A percentile compares a stretch with the other conserved stretches of the same genome.
Conservation (phyloP, 2,113 vertebrate genomes). For the pig (Sus scrofa) region T2T-Sscrofa CM000818.6:103775501-103776000, state of each 20-base stretch:
- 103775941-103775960: conserved; percentile 39
- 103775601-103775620: too few relatives aligned
- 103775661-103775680: too few relatives aligned
- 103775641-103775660: too few relatives aligned
- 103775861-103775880: conserved; percentile 54
- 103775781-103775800: too few relatives aligned
- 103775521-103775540: conserved; percentile 77
- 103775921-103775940: not conserved
- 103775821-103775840: too few relatives aligned
- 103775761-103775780: too few relatives aligned
- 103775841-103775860: conserved; percentile 60
- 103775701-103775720: too few relatives aligned
- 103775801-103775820: too few relatives aligned
- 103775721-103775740: too few relatives aligned
- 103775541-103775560: conserved; percentile 85
- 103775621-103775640: too few relatives aligned
- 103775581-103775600: conserved; percentile 74
- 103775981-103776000: not conserved
- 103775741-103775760: too few relatives aligned
- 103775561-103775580: conserved; percentile 64
- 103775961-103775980: conserved; percentile 2
- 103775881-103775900: conserved; percentile 19
- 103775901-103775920: not conserved
- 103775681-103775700: too few relatives aligned
- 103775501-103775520: conserved; percentile 83